Conservation (phyloP, 1,140 invertebrate genomes). For the Galleria mellonella region DNA sequence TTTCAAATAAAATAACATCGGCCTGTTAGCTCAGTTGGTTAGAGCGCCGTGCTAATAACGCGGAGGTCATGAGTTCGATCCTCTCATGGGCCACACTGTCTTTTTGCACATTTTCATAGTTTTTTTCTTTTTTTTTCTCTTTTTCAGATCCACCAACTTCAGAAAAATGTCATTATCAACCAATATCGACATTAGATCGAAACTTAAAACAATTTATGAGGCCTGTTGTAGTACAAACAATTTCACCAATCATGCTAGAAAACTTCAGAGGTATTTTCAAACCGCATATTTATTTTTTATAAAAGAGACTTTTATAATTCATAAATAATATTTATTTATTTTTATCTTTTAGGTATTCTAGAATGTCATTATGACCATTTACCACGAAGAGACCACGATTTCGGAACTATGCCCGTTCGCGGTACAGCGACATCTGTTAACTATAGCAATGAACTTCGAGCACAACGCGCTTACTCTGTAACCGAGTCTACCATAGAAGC, state of each 20-base stretch:
- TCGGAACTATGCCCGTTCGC: constrained; percentile 28
- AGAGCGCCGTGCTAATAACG: constrained; percentile 26
- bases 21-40: constrained; percentile 24
- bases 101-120: constrained; percentile 18
- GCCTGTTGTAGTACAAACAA: constrained; percentile 63
- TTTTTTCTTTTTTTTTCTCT: constrained; percentile 25
- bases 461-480: constrained; percentile 29
- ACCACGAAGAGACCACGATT: constrained; percentile 46
- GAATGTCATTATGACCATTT: constrained; percentile 72
- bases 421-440: constrained; percentile 51
- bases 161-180: constrained; percentile 61
- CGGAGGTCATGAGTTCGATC: constrained; percentile 45
- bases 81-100: constrained; percentile 80
- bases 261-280: constrained; percentile 61
- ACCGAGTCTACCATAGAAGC: constrained; percentile 56
- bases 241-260: constrained; percentile 71
- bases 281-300: constrained; percentile 1
- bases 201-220: constrained; percentile 70
- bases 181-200: constrained; percentile 59
- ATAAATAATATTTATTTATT: constrained; percentile 5
- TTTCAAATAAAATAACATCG: not conserved
- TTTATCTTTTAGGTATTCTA: constrained; percentile 53
- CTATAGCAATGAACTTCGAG: constrained; percentile 33
- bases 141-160: constrained; percentile 51
- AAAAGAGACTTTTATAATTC: not conserved